Conservation (phyloP, 1,140 invertebrate genomes). For the Drosophila setifemur region DNA sequence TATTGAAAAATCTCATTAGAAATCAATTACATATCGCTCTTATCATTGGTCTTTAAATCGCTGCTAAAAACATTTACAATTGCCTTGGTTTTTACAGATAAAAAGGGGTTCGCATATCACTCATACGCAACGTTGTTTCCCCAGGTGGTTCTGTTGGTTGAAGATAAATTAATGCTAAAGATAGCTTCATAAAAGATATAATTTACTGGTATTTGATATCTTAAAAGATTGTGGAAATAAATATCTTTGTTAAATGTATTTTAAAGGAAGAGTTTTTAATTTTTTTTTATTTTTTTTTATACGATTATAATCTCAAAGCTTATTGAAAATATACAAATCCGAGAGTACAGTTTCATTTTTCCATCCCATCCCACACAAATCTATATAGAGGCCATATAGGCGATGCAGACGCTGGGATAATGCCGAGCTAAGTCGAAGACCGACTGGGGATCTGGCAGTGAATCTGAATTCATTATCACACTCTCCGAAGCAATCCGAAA, state of each 20-base stretch:
- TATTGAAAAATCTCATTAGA: conserved; percentile 39
- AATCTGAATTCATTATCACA: conserved; percentile 80
- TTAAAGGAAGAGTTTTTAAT: too few relatives aligned
- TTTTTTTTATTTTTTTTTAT: too few relatives aligned
- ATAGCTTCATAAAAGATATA: too few relatives aligned
- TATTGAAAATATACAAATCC: not conserved
- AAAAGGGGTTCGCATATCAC: conserved; percentile 23
- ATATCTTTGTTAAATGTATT: too few relatives aligned
- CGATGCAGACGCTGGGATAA: conserved; percentile 14
- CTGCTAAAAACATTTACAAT: conserved; percentile 12
- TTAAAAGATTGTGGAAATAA: too few relatives aligned
- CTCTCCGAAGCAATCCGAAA: not conserved
- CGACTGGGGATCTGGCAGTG: conserved; percentile 59
- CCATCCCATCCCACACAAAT: not conserved
- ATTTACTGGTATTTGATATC: too few relatives aligned
- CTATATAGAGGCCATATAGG: not conserved
- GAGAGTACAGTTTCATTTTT: conserved; percentile 20
- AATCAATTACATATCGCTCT: conserved; percentile 45
- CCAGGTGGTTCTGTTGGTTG: not conserved
- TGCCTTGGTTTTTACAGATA: conserved; percentile 19
- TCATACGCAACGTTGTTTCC: conserved; percentile 35
- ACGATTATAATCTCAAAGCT: too few relatives aligned
- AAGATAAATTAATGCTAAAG: not conserved
- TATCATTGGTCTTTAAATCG: conserved; percentile 2
- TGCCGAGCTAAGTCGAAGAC: conserved; percentile 19